A percentile compares a stretch with the other conserved stretches of the same genome.
Evolutionary conservation across 2,113 vertebrate species (phyloP).

Genomic region (Stegostoma tigrinum): DNA sequence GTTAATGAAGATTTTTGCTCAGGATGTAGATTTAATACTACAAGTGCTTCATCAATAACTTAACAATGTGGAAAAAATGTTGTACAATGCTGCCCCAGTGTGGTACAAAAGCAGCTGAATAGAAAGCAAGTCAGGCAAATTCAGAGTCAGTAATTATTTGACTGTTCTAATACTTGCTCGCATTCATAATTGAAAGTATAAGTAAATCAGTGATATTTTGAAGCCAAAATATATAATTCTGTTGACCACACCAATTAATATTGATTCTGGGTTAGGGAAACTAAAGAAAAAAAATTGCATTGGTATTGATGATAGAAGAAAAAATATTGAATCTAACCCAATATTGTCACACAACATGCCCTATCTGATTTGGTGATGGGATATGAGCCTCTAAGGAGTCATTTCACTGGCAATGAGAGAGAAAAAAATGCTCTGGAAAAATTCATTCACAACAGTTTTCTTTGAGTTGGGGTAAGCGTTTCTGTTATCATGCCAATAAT

Average conservation of each 20-base stretch:
- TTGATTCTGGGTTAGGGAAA: neutral
- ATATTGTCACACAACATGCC: neutral
- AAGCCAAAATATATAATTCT: conserved; percentile 2
- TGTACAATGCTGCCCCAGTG: conserved; percentile 19
- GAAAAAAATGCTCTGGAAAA: no score
- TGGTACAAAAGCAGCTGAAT: neutral
- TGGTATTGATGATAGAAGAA: neutral
- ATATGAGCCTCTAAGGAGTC: no score
- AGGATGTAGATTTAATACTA: neutral
- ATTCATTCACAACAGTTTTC: no score
- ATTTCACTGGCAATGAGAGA: no score
- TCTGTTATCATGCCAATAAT: no score
- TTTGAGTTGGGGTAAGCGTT: no score
- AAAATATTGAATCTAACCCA: neutral
- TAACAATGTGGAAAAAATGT: neutral
- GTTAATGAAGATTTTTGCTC: neutral
- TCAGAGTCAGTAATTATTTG: neutral
- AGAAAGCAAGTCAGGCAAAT: neutral
- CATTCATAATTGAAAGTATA: neutral
- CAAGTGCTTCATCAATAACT: neutral
- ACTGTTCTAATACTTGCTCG: neutral
- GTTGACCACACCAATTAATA: neutral
- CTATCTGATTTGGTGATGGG: no score
- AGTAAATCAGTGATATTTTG: neutral
- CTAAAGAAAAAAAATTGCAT: neutral